Conservation (phyloP, 2,113 vertebrate genomes). For the Festucalex cinctus region DNA sequence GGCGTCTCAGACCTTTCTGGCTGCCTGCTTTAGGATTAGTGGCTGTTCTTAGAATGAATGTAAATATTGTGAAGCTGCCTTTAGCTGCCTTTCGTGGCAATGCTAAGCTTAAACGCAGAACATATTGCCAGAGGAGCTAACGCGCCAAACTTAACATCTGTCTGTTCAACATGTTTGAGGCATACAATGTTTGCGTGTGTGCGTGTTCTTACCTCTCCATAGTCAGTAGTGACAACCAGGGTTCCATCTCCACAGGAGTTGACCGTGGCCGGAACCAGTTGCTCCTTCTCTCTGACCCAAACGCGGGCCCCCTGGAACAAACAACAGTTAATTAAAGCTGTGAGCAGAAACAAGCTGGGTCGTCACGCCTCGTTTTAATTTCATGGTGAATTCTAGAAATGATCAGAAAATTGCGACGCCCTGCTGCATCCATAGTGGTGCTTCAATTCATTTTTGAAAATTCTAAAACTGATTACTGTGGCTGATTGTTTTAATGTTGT, state of each 20-base stretch:
- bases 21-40: not conserved
- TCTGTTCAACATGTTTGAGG: not conserved
- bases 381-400: no score
- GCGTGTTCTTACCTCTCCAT: slow-evolving; percentile 75
- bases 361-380: no score
- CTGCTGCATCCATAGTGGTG: no score
- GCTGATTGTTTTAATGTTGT: no score
- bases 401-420: no score
- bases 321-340: slow-evolving; percentile 1
- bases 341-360: no score
- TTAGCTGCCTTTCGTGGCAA: slow-evolving; percentile 18
- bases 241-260: slow-evolving; percentile 77
- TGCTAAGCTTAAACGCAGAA: not conserved
- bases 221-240: slow-evolving; percentile 80
- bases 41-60: not conserved
- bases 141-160: not conserved
- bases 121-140: not conserved
- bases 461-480: no score
- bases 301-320: slow-evolving; percentile 80
- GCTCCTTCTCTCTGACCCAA: slow-evolving; percentile 83
- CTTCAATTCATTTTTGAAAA: no score
- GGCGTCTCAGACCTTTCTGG: not conserved
- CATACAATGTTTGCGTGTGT: not conserved
- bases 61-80: slow-evolving; percentile 24
- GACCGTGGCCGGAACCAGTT: slow-evolving; percentile 82